phyloP scores from a whole-genome alignment of 1,140 invertebrate genomes.

The Pseudachorutes palmiensis region DNA sequence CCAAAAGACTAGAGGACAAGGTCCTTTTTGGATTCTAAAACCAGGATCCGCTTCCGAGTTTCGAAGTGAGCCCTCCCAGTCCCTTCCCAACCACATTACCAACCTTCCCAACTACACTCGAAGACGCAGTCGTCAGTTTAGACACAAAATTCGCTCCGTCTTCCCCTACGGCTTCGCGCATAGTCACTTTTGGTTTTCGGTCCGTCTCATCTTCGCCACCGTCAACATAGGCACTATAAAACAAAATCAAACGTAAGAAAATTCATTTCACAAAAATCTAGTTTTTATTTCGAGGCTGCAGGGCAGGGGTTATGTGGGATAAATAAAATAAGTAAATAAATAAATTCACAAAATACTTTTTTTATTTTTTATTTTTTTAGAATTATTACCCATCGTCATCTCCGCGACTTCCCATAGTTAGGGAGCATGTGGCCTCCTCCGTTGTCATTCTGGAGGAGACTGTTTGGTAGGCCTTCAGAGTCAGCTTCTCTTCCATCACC shows the following conservation, averaged over 20 bases:
- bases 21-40: constrained; percentile 32
- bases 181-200: constrained; percentile 54
- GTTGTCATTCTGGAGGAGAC: constrained; percentile 89
- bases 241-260: not conserved
- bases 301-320: no score
- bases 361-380: no score
- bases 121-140: constrained; percentile 61
- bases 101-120: constrained; percentile 65
- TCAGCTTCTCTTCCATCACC: constrained; percentile 95
- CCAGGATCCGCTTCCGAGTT: constrained; percentile 58
- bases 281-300: no score
- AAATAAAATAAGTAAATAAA: no score
- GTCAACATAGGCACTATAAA: constrained; percentile 45
- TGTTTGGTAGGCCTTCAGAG: constrained; percentile 90
- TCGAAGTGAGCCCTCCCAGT: constrained; percentile 69
- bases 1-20: no score
- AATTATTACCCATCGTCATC: constrained; percentile 41
- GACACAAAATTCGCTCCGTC: constrained; percentile 57
- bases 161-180: constrained; percentile 51
- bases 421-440: constrained; percentile 87
- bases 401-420: constrained; percentile 67
- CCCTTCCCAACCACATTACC: constrained; percentile 75
- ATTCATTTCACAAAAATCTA: no score
- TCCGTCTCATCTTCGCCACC: constrained; percentile 51
- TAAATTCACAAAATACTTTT: no score